Conservation (phyloP, 2,113 vertebrate species). For the Phasianus colchicus region DNA sequence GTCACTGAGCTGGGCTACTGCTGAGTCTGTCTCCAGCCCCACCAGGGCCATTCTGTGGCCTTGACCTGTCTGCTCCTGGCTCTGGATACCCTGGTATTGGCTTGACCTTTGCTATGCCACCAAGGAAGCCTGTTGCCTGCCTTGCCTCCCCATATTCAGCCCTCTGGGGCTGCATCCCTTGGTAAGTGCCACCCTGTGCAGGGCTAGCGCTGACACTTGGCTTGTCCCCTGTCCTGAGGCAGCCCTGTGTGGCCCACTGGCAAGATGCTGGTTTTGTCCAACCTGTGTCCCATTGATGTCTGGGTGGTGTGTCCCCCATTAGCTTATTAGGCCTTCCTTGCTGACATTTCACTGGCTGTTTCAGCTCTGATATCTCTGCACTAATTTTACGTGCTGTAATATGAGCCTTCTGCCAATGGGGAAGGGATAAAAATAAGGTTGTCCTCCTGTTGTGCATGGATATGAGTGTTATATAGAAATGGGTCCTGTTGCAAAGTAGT, state of each 20-base stretch:
- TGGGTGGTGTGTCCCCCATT: accelerated
- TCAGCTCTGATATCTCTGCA: background rate
- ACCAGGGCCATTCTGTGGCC: background rate
- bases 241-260: background rate
- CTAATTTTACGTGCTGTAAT: background rate
- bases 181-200: background rate
- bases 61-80: background rate
- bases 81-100: background rate
- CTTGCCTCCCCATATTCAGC: accelerated
- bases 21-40: too few relatives aligned
- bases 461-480: accelerated
- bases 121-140: too few relatives aligned
- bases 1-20: background rate
- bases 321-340: background rate
- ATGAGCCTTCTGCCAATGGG: background rate
- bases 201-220: too few relatives aligned
- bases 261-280: background rate
- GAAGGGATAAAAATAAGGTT: background rate
- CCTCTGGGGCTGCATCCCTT: background rate
- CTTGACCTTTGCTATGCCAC: background rate
- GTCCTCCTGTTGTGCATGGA: background rate
- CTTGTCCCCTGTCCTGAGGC: background rate
- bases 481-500: accelerated
- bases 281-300: background rate
- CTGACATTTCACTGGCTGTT: background rate